A percentile compares a stretch with the other conserved stretches of the same genome.
Evolutionary conservation across 2,888 invertebrate species (phyloP).

Genomic region (Epiblema foenella): DNA sequence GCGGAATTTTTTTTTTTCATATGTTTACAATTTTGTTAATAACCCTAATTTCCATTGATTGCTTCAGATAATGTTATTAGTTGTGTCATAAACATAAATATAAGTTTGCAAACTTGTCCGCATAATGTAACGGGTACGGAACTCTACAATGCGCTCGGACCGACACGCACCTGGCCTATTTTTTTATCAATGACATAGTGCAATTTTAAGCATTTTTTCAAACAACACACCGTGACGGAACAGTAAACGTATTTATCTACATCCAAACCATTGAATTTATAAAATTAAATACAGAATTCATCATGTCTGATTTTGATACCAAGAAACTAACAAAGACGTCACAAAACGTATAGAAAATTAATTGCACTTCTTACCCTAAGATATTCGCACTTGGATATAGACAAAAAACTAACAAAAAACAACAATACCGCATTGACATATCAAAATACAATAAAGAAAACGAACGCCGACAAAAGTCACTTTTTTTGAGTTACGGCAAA

Average conservation of each 20-base stretch:
- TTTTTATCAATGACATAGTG: background rate
- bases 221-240: background rate
- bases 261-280: slow-evolving; percentile 24
- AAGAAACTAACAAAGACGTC: slow-evolving; percentile 24
- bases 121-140: too few relatives aligned
- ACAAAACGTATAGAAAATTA: slow-evolving; percentile 28
- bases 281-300: slow-evolving; percentile 6
- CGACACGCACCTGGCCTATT: too few relatives aligned
- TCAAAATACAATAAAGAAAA: slow-evolving; percentile 44
- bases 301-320: slow-evolving; percentile 20
- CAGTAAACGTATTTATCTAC: slow-evolving; percentile 17
- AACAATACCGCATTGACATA: slow-evolving; percentile 45
- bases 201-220: background rate
- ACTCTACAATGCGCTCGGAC: too few relatives aligned
- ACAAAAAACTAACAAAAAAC: slow-evolving; percentile 38
- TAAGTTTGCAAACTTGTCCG: too few relatives aligned
- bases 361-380: slow-evolving; percentile 31
- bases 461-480: slow-evolving; percentile 35
- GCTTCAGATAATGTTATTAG: too few relatives aligned
- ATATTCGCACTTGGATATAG: slow-evolving; percentile 29
- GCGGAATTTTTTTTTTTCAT: too few relatives aligned
- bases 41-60: too few relatives aligned
- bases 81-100: too few relatives aligned
- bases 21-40: too few relatives aligned
- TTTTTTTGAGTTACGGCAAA: slow-evolving; percentile 46